Base-by-base conservation (phyloP, 2,888 invertebrate species). In the Chamaedrilus cognettii region DNA sequence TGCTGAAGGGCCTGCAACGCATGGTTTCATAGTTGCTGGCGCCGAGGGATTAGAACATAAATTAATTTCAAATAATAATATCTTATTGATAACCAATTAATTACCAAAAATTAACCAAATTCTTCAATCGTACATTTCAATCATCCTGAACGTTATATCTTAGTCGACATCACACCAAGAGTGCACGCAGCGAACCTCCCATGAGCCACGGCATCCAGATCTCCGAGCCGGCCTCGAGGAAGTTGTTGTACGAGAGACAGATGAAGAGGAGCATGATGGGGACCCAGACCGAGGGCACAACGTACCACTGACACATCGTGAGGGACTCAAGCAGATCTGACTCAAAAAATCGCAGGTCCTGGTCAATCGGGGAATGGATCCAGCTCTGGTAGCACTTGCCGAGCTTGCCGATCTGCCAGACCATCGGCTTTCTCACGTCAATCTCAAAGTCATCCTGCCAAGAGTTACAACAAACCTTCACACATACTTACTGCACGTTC, bases 351-450 rank as follows among this genome's bases (percentile, higher is more conserved):
- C 85, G 78, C 50, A 85, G 70, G 11, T 80, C 77, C 33, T 79
- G 79, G 69, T 85, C 85, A 31, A 82, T 81, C 2, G 85, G 85
- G 61, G 81, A 78, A 74, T 85, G 85, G 33, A 84, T 83, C 85
- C 85, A 85, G 19, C 79, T 79, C 78, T 80, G 80, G 71, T 85
- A 85, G 61, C 80, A 76, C 1, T 79, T 75, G 2, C 82, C 82
- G n/a, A 85, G 77, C 19, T 71, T 51, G 1, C 81, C 81, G 28
- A 85, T 81, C 72, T 83, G 80, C 62, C 77, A 76, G 34, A 85
- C 70, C 42, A 85, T 75, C 11, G 85, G 84, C 60, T 78, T 75
- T 50, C 30, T 33, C n/a, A 50, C 31, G 31, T 62, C 30, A n/a
- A 62, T 52, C 42, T n/a, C n/a, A n/a, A n/a, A n/a, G n/a, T n/a